These are phyloP conservation scores for Pollimyrus isidori DNA, from an alignment of 2,113 vertebrate genomes.

Conservation along the genomic window DNA sequence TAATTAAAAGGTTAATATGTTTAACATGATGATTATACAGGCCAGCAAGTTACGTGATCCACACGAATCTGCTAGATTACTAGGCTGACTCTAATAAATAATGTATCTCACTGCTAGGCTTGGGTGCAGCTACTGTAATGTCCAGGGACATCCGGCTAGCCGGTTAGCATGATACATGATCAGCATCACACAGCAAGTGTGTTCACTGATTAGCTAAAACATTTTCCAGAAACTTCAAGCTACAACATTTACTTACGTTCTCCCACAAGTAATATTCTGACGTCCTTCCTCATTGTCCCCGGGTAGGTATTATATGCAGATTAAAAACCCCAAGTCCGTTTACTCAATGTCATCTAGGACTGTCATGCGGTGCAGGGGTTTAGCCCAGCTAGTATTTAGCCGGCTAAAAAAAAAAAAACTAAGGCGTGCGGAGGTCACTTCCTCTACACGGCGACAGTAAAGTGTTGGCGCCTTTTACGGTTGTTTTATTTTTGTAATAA, in stretches of 20 bases:
- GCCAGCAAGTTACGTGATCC: not conserved
- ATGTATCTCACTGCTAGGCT: not conserved
- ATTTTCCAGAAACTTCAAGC: not conserved
- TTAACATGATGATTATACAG: not conserved
- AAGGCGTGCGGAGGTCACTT: constrained; percentile 19
- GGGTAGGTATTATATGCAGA: constrained; percentile 15
- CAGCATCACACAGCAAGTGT: not conserved
- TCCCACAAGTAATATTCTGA: constrained; percentile 87
- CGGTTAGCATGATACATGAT: not conserved
- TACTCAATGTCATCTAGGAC: constrained; percentile 41
- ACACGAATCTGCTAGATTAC: not conserved
- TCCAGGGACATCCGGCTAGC: not conserved
- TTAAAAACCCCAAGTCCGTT: constrained; percentile 11
- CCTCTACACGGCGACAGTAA: not conserved
- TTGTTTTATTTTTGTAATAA: not conserved
- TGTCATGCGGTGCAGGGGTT: constrained; percentile 16
- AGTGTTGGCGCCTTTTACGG: not conserved
- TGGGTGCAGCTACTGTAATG: not conserved
- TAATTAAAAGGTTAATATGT: not conserved
- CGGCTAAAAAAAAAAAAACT: not conserved
- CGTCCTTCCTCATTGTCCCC: constrained; percentile 85
- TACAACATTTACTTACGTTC: constrained; percentile 71
- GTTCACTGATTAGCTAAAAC: not conserved
- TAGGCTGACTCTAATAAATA: not conserved
- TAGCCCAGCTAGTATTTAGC: constrained; percentile 13